Conservation (phyloP, 2,113 vertebrate species). For the Ondatra zibethicus region DNA sequence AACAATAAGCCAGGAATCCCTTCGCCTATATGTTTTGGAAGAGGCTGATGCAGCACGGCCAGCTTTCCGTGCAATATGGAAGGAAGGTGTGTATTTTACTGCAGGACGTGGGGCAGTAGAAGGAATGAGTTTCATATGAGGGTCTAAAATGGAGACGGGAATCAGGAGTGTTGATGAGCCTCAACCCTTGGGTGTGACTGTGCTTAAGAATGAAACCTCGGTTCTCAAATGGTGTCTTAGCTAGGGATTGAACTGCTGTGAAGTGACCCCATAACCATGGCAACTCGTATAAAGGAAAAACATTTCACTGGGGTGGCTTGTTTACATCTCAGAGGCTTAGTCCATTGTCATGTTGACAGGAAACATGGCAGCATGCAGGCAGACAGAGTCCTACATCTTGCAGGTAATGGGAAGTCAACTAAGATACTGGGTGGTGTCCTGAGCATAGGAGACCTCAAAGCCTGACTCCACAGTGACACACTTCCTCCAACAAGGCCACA, state of each 20-base stretch:
- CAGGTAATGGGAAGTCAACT: background rate
- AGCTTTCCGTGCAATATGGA: background rate
- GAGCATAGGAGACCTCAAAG: background rate
- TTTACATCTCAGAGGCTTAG: background rate
- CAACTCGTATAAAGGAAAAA: background rate
- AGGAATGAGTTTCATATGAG: constrained; percentile 18
- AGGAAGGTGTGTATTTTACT: background rate
- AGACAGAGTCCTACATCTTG: background rate
- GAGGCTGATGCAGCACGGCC: background rate
- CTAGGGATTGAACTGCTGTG: background rate
- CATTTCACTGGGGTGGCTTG: background rate
- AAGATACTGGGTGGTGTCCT: background rate
- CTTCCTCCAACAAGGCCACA: background rate
- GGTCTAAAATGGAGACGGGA: constrained; percentile 30
- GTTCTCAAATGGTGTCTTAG: constrained; percentile 47
- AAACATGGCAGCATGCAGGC: background rate
- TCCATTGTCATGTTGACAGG: background rate
- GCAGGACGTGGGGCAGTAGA: background rate
- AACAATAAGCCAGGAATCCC: background rate
- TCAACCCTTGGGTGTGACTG: background rate
- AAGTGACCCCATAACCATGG: too few relatives aligned
- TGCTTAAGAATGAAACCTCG: background rate
- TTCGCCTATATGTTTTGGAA: constrained; percentile 44
- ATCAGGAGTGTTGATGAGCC: background rate
- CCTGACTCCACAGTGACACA: background rate